Percentiles rank a stretch among this genome's conserved stretches.
phyloP scores from a whole-genome alignment of 2,113 vertebrate genomes.

The Hypomesus transpacificus region DNA sequence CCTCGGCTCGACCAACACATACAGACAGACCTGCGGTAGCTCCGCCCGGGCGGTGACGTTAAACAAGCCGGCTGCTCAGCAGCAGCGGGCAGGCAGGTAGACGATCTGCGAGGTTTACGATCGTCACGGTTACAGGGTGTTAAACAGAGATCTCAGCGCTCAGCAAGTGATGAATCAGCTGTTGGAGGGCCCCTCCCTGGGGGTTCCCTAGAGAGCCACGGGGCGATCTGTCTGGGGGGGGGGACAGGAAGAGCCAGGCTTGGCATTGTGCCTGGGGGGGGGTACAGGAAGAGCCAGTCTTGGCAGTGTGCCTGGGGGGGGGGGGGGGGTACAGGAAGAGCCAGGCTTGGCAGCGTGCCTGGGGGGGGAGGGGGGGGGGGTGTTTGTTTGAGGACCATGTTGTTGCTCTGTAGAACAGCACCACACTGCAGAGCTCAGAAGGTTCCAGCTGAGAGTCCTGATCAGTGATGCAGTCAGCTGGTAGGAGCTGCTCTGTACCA shows the following conservation, averaged over 20 bases:
- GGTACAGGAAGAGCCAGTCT: not conserved
- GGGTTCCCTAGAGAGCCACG: conserved; percentile 19
- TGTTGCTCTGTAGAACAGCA: too few relatives aligned
- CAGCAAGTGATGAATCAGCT: conserved; percentile 57
- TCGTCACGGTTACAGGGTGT: conserved; percentile 27
- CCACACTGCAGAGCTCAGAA: too few relatives aligned
- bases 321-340: not conserved
- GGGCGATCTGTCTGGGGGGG: conserved; percentile 10
- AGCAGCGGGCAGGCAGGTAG: not conserved
- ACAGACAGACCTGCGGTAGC: not conserved
- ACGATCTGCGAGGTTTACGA: conserved; percentile 48
- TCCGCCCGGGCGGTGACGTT: conserved; percentile 16
- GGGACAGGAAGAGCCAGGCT: not conserved
- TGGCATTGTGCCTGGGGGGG: conserved; percentile 18
- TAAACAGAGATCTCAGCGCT: conserved; percentile 35
- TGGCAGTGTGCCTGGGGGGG: conserved; percentile 20
- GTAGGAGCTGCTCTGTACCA: too few relatives aligned
- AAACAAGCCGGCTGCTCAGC: not conserved
- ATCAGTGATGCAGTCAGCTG: too few relatives aligned
- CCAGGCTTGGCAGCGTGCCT: conserved; percentile 6
- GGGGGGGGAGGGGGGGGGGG: conserved; percentile 15
- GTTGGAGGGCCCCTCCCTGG: conserved; percentile 21
- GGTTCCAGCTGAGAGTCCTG: too few relatives aligned
- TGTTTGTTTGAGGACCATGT: too few relatives aligned
- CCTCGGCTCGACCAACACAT: conserved; percentile 31